Base-by-base conservation (phyloP, 2,113 vertebrate species). In the Semnopithecus entellus region DNA sequence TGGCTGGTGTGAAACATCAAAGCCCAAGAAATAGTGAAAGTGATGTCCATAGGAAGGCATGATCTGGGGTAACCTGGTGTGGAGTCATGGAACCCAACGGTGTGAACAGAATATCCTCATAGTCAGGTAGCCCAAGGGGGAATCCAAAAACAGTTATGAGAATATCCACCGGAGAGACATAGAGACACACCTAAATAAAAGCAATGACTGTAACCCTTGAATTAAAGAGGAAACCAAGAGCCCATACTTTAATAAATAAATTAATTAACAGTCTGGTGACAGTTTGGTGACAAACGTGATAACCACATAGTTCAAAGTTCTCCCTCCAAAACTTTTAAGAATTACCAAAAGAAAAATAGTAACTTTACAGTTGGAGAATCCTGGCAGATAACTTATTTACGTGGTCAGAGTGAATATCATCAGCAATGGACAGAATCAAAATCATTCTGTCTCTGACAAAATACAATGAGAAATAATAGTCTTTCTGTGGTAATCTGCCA, bases 401-500 rank as follows among this genome's bases (percentile, higher is more conserved):
- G 45, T 55, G 38, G 64, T 50, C 43, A 76, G 1, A 93, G 57
- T 70, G 18, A 90, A 7, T 72, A 32, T 64, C 35, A 75, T 14
- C 61, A 64, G 30, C 9, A 66, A 93, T 25, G 10, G 9, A 12
- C 59, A 91, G 81, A 86, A 83, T 76, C 11, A 80, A 91, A 79
- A 84, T 90, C 30, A 59, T 40, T 35, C 22, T 92, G 13, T 35
- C 80, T 25, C 32, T 30, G 17, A 95, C 52, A 90, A 94, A 96
- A 50, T 86, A 5, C 23, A 92, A 43, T 82, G 50, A 50, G 30
- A 68, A 68, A 76, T 10, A 2, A 0, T 32, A 72, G 40, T 27
- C 3, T 25, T 87, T 75, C 43, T 87, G 16, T 88, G 23, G 43
- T 76, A 9, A 83, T 95, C 61, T 88, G 18, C 14, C 52, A 88